phyloP scores from a whole-genome alignment of 1,140 invertebrate genomes.

The Pentalonia nigronervosa region DNA sequence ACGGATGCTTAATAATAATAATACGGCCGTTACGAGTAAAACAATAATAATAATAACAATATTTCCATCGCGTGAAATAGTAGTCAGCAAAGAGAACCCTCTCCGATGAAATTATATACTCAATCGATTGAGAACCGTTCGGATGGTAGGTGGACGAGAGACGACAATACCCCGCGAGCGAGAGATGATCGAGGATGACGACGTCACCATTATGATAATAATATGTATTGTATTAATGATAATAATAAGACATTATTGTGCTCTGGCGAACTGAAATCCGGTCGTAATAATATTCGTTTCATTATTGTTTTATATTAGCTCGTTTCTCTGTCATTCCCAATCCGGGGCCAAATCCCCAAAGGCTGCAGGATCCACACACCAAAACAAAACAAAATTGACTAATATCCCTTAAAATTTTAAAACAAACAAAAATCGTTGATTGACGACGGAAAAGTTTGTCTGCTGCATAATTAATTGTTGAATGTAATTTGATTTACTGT shows the following conservation, averaged over 20 bases:
- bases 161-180: not conserved
- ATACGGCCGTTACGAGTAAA: not conserved
- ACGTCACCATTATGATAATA: not conserved
- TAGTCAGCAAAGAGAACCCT: not conserved
- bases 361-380: not conserved
- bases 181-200: not conserved
- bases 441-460: not conserved
- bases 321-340: not conserved
- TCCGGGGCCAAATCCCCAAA: not conserved
- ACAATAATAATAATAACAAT: not conserved
- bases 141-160: too few relatives aligned
- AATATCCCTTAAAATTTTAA: not conserved
- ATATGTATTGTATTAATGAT: not conserved
- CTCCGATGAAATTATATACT: not conserved
- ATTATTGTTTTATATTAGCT: not conserved
- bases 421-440: not conserved
- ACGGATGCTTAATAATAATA: not conserved
- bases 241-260: not conserved
- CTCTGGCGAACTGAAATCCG: not conserved
- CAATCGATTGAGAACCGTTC: not conserved
- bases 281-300: not conserved
- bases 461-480: not conserved
- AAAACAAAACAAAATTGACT: not conserved
- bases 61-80: not conserved
- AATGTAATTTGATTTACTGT: not conserved